phyloP scores from a whole-genome alignment of 2,888 invertebrate species.

The Lycaena phlaeas region DNA sequence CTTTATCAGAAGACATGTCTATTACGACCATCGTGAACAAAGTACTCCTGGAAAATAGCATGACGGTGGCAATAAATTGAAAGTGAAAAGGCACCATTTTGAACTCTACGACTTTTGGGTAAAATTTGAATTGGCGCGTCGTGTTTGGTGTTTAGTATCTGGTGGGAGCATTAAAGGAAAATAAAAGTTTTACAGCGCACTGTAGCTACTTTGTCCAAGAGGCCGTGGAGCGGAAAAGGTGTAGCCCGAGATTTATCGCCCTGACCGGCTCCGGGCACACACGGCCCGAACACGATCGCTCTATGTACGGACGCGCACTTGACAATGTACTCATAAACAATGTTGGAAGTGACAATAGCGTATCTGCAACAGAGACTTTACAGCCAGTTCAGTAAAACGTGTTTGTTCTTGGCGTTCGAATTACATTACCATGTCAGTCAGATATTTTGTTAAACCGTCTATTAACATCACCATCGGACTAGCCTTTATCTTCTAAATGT shows the following conservation, averaged over 20 bases:
- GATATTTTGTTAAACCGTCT: no score
- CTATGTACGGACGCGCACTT: background rate
- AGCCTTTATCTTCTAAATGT: no score
- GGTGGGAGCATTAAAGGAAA: constrained; percentile 17
- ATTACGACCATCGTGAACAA: background rate
- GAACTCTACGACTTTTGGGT: background rate
- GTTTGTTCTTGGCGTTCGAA: background rate
- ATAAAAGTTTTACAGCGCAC: constrained; percentile 48
- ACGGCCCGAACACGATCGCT: background rate
- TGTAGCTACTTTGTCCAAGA: constrained; percentile 32
- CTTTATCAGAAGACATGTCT: constrained; percentile 1
- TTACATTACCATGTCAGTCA: no score
- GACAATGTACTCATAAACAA: background rate
- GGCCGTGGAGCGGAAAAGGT: constrained; percentile 28
- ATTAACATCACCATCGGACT: no score
- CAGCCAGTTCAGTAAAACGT: background rate
- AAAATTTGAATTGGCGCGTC: background rate
- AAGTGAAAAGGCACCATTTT: background rate
- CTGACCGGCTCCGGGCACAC: background rate
- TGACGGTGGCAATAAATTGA: background rate
- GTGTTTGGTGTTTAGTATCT: background rate
- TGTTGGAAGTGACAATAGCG: background rate
- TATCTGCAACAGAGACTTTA: no score
- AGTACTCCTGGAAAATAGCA: background rate
- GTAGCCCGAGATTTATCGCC: constrained; percentile 32